A percentile compares a stretch with the other conserved stretches of the same genome.
These are phyloP conservation scores for Pterocles burchelli DNA, from an alignment of 2,113 vertebrate genomes.

Conservation along the genomic window DNA sequence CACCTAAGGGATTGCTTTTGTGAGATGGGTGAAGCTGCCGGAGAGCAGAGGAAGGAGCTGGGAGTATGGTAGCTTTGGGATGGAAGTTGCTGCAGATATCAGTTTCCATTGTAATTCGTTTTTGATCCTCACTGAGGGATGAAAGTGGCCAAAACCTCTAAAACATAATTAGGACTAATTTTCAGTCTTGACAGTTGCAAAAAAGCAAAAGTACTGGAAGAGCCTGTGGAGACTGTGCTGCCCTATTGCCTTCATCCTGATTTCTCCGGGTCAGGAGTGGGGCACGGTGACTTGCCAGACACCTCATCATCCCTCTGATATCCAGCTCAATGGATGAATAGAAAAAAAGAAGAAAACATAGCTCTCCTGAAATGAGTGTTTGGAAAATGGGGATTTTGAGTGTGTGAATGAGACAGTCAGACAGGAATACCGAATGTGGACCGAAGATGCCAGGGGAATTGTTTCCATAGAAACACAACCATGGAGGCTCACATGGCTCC, in stretches of 20 bases:
- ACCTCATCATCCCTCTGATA: neutral
- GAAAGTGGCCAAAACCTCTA: neutral
- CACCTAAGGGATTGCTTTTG: neutral
- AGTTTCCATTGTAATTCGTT: neutral
- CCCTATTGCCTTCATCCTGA: neutral
- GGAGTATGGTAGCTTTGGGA: neutral
- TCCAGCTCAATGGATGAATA: neutral
- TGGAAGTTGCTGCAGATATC: neutral
- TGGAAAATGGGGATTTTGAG: neutral
- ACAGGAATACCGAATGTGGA: constrained; percentile 60
- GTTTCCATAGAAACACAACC: constrained; percentile 69
- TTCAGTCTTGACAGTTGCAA: neutral
- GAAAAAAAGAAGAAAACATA: neutral
- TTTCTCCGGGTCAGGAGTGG: neutral
- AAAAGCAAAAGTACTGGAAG: neutral
- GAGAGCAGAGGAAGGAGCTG: neutral
- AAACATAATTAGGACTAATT: neutral
- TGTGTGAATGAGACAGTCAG: constrained; percentile 24
- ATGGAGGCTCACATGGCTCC: constrained; percentile 34
- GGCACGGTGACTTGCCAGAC: neutral
- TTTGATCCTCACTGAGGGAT: neutral
- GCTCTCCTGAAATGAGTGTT: neutral
- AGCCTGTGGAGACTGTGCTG: neutral
- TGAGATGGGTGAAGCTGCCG: neutral
- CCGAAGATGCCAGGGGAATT: constrained; percentile 52